Base-by-base conservation (phyloP, 2,888 invertebrate species). In the Spisula subtruncata region DNA sequence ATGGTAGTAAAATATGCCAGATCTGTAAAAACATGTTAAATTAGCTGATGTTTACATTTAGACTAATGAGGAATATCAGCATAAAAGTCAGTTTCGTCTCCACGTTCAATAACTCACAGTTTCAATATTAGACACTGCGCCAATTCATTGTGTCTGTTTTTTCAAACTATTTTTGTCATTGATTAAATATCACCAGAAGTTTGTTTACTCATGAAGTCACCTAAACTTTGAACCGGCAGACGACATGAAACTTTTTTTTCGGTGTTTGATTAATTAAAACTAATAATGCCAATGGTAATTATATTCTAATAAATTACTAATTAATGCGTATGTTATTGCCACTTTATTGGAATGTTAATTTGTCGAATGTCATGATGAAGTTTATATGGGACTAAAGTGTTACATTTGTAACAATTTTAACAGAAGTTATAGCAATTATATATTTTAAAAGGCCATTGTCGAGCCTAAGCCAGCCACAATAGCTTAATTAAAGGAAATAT, bases 161-260 rank as follows among this genome's bases (percentile, higher is more conserved):
- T n/a, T n/a, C n/a, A n/a, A n/a, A n/a, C n/a, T n/a, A n/a, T 75
- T 35, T 35, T 75, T 75, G 75, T 75, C 75, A 75, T 75, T 75
- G 75, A 75, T 75, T 32, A 32, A 35, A 16, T 35, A 75, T 75
- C 60, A 75, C 2, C 29, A 8, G 18, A 16, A 75, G 16, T 32
- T 35, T 16, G 75, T 75, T 32, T 35, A 75, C 18, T 18, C 32
- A 75, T 2, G 16, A 75, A 25, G 16, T 75, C 32, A 75, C 35
- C 32, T 75, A 35, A 35, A 35, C 32, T 75, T 75, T 32, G 18
- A 75, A 75, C 35, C 29, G 14, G 18, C 75, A 75, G 32, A 25
- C 75, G 35, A 75, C 29, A 75, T 12, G 35, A 32, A 32, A 1
- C 75, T 14, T 32, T 32, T 25, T 32, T 8, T 32, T 16, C n/a